Percentiles rank a stretch among this genome's conserved stretches.
Conservation (phyloP, 2,113 vertebrate species). For the Dipodomys stephensi region DNA sequence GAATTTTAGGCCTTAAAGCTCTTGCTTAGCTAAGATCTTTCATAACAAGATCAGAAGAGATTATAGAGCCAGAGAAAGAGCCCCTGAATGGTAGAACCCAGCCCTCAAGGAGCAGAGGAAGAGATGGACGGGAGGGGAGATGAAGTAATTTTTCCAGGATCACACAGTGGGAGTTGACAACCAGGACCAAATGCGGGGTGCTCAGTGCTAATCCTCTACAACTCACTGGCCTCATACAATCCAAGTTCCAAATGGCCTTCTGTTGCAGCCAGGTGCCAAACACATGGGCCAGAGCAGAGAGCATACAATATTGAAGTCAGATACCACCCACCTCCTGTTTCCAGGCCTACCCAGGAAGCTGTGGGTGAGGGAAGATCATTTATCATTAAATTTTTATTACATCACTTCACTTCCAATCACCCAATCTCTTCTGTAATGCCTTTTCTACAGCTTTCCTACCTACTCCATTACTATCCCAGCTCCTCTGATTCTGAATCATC, state of each 20-base stretch:
- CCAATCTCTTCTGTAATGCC: not conserved
- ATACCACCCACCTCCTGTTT: not conserved
- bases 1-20: conserved; percentile 19
- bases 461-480: too few relatives aligned
- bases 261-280: not conserved
- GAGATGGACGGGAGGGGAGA: not conserved
- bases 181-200: not conserved
- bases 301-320: not conserved
- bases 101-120: not conserved
- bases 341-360: not conserved
- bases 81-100: not conserved
- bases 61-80: not conserved
- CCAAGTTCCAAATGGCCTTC: not conserved
- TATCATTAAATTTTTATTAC: not conserved
- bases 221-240: not conserved
- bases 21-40: not conserved
- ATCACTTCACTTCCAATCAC: not conserved
- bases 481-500: not conserved
- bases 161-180: conserved; percentile 20
- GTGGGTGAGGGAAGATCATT: not conserved
- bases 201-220: not conserved
- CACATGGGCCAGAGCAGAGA: not conserved
- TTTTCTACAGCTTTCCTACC: not conserved
- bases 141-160: conserved; percentile 30
- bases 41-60: not conserved